Base-by-base conservation (phyloP, 2,797 vertebrate species). In the Hypotaenidia philippensis region DNA sequence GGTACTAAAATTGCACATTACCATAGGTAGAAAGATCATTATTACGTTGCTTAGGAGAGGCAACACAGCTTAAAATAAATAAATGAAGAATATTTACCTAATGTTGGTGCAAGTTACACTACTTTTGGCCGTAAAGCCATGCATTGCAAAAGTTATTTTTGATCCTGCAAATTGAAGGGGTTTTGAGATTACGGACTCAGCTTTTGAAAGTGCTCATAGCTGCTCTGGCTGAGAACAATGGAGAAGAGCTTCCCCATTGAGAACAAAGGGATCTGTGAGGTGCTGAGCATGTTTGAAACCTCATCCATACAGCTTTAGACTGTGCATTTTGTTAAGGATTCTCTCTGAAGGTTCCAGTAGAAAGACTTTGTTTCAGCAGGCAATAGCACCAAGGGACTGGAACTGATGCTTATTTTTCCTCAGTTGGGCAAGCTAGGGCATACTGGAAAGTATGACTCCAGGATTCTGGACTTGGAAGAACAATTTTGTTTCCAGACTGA, bases 251-350 rank as follows among this genome's bases (percentile, higher is more conserved):
- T 68, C 53, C 82, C 70, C 40, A 31, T 7, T 0, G 80, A 91
- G 90, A 94, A 86, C 72, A 94, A 94, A 86, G 65, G 23, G 34
- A 91, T 9, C 17, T 87, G 49, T 23, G n/a, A 60, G 87, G 52
- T 85, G 40, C 61, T 57, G 49, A 91, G 53, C 17, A n/a, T 3
- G 1, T 93, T 81, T 94, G 83, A 81, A 88, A 90, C 50, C 72
- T 83, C 41, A 41, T 38, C 79, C 5, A 2, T 40, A 7, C 31
- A 57, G 32, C 41, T 79, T 83, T 76, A 49, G 55, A 88, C 27
- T 72, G n/a, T 38, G n/a, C 15, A 32, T 94, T 91, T 83, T 94
- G 36, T 86, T 90, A 88, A 64, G 74, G 69, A 69, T 83, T 86
- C 77, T 91, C 25, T 93, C 61, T 89, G 83, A 86, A 86, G 32